Conservation (phyloP, 2,888 invertebrate species). For the Julus scanicus region DNA sequence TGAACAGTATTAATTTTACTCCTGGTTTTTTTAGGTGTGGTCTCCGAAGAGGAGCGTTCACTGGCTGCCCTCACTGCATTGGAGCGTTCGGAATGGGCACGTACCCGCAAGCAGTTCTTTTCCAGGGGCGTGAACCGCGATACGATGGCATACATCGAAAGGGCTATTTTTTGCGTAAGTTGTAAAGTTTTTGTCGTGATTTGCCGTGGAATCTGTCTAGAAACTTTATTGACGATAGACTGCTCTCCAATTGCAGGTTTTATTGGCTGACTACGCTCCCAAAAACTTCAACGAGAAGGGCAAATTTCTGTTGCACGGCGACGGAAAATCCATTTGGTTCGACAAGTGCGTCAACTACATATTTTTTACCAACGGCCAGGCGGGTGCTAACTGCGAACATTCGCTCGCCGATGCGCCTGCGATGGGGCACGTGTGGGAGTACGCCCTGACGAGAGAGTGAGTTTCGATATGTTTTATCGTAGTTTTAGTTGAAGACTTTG, state of each 20-base stretch:
- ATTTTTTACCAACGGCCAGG: conserved; percentile 67
- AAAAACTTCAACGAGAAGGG: conserved; percentile 64
- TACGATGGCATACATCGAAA: conserved; percentile 66
- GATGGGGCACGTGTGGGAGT: conserved; percentile 68
- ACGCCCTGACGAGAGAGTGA: conserved; percentile 67
- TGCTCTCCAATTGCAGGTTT: conserved; percentile 62
- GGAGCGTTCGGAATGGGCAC: conserved; percentile 67
- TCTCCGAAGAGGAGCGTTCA: conserved; percentile 63
- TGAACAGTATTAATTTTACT: too few species aligned
- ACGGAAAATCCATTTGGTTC: conserved; percentile 68
- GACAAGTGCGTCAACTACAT: conserved; percentile 68
- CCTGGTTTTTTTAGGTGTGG: conserved; percentile 60
- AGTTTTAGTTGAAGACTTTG: too few species aligned
- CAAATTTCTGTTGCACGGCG: conserved; percentile 66
- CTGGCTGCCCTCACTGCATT: conserved; percentile 67
- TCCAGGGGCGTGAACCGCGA: conserved; percentile 66
- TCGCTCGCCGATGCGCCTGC: conserved; percentile 69
- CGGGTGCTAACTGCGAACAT: conserved; percentile 69
- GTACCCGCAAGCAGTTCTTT: conserved; percentile 65
- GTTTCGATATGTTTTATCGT: conserved; percentile 59
- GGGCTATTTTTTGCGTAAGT: conserved; percentile 67
- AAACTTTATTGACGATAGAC: neutral
- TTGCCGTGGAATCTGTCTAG: too few species aligned
- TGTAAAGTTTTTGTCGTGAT: too few species aligned
- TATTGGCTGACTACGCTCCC: conserved; percentile 63